Evolutionary conservation across 2,888 invertebrate species (phyloP).

Genomic region (Lycocerus yunnanus): DNA sequence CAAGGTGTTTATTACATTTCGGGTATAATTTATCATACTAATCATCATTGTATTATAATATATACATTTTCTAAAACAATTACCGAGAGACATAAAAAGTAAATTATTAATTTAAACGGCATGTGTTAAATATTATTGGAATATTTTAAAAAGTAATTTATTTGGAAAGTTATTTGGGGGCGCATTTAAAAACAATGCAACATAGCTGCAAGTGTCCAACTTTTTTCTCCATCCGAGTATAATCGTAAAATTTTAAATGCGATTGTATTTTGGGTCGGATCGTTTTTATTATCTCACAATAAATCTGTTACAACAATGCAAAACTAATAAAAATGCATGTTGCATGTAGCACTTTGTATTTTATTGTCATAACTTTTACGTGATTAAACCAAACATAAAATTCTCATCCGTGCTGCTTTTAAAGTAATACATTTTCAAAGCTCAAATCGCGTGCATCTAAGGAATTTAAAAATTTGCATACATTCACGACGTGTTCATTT

Average conservation of each 20-base stretch:
- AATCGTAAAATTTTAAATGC: constrained; percentile 20
- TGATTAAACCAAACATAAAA: constrained; percentile 20
- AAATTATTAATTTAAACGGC: neutral
- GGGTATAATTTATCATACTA: neutral
- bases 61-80: neutral
- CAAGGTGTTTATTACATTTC: constrained; percentile 6
- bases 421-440: neutral
- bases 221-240: neutral
- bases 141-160: neutral
- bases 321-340: constrained; percentile 25
- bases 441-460: neutral
- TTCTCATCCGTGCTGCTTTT: neutral
- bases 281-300: constrained; percentile 17
- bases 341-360: constrained; percentile 32
- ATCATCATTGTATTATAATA: neutral
- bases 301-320: constrained; percentile 20
- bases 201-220: neutral
- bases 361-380: constrained; percentile 24
- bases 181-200: neutral
- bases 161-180: neutral
- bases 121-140: neutral
- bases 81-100: neutral
- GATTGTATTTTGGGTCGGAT: constrained; percentile 11
- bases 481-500: neutral
- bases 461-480: neutral